These are phyloP conservation scores for Halictus rubicundus DNA, from an alignment of 1,140 invertebrate species.

Conservation along the genomic window DNA sequence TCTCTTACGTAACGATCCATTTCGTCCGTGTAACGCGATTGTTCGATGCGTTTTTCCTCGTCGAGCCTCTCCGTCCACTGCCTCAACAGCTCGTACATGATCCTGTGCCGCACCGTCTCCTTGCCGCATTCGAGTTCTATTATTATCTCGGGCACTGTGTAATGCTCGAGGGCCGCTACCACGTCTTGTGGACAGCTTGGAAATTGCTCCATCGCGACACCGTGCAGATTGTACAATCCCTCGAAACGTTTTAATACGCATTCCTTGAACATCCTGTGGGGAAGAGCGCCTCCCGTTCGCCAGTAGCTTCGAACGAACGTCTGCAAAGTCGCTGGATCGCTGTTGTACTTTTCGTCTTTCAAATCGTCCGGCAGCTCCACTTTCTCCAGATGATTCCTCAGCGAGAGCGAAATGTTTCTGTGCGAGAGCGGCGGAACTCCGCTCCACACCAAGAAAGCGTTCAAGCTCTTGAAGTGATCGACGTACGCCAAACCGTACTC, in stretches of 20 bases:
- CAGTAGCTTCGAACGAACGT: slow-evolving; percentile 74
- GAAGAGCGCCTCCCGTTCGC: slow-evolving; percentile 73
- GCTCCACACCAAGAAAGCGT: slow-evolving; percentile 38
- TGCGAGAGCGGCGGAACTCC: slow-evolving; percentile 61
- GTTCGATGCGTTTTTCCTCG: slow-evolving; percentile 66
- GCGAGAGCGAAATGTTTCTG: slow-evolving; percentile 43
- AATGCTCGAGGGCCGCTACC: slow-evolving; percentile 77
- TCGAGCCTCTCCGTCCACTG: slow-evolving; percentile 71
- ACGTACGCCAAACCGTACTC: slow-evolving; percentile 81
- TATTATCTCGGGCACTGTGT: slow-evolving; percentile 81
- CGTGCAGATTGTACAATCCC: slow-evolving; percentile 74
- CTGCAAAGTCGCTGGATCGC: slow-evolving; percentile 20
- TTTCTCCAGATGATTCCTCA: slow-evolving; percentile 72
- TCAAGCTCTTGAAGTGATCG: slow-evolving; percentile 76
- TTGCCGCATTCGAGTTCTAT: slow-evolving; percentile 76
- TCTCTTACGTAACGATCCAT: slow-evolving; percentile 60
- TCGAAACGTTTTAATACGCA: slow-evolving; percentile 77
- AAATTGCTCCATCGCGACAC: slow-evolving; percentile 82
- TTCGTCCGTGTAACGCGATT: slow-evolving; percentile 36
- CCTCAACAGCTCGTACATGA: slow-evolving; percentile 67
- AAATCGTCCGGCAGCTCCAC: slow-evolving; percentile 42
- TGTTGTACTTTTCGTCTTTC: slow-evolving; percentile 36
- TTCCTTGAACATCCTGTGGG: slow-evolving; percentile 71
- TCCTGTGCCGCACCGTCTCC: slow-evolving; percentile 71
- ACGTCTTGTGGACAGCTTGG: slow-evolving; percentile 80